These are phyloP conservation scores for Hemiprocne comata DNA, from an alignment of 2,113 vertebrate genomes.

Conservation along the genomic window DNA sequence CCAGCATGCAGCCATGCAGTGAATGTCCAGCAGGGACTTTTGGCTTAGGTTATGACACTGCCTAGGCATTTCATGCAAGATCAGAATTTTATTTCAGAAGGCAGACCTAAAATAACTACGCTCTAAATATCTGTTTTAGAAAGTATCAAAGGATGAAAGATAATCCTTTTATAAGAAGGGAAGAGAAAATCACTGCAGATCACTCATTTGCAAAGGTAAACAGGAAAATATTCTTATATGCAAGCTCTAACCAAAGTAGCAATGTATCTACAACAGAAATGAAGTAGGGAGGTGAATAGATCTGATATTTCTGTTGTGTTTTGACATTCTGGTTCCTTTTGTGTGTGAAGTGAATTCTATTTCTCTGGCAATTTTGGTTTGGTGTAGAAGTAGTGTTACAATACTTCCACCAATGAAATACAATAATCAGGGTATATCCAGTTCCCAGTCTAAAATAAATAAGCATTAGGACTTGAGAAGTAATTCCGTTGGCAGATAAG, in stretches of 20 bases:
- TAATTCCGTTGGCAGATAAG: background rate
- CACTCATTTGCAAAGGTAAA: background rate
- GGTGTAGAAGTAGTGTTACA: background rate
- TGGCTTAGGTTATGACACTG: background rate
- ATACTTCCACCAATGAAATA: background rate
- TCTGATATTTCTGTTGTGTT: background rate
- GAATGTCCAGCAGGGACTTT: background rate
- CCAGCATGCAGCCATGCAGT: accelerated
- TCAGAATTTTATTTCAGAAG: background rate
- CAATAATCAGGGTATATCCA: background rate
- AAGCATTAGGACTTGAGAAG: background rate
- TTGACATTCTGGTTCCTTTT: background rate
- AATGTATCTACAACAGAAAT: background rate
- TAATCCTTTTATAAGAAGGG: background rate
- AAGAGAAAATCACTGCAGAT: background rate
- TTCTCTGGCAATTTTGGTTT: background rate
- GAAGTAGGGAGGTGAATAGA: background rate
- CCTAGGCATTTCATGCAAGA: background rate
- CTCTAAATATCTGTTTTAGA: background rate
- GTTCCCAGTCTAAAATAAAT: background rate
- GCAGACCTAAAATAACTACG: background rate
- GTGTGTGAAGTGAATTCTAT: background rate
- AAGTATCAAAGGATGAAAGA: background rate
- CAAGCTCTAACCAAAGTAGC: background rate
- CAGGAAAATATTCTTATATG: background rate